Base-by-base conservation (phyloP, 2,797 vertebrate genomes). In the Enteromius treurensis region DNA sequence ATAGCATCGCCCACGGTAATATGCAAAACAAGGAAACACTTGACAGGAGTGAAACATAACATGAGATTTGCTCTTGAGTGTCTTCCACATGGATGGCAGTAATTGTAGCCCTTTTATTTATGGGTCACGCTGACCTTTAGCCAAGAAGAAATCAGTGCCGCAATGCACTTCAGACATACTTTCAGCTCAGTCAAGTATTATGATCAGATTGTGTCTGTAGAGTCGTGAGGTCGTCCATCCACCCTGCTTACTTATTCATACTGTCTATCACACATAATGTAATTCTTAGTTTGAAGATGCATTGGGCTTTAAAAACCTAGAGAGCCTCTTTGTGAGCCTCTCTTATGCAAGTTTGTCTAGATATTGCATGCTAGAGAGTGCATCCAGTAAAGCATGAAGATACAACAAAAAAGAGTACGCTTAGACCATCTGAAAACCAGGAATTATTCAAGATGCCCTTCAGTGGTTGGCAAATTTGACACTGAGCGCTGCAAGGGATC, bases 361-460 rank as follows among this genome's bases (percentile, higher is more conserved):
- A 67, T 79, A 76, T 75, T 53, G 81, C 69, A 53, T 78, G 60
- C 47, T 77, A 40, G 67, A 77, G 71, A 71, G 45, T 69, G 51
- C 37, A 5, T n/a, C 17, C 65, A 42, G 73, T 80, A 74, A 75
- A 79, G 67, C 77, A 84, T 74, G 47, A 77, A 68, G 67, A 86
- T 26, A 26, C 26, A 26, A 26, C 26, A 26, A 26, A 26, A 26
- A 26, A 26, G 26, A 26, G 85, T 83, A 65, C 17, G 53, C 82
- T 81, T 58, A 80, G 60, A 85, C 80, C 77, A 79, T 85, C 49
- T 84, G 37, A 85, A 84, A 73, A 81, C 15, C 42, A 83, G 77
- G 86, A 88, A 86, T 86, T 76, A 88, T 89, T 85, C 68, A 88
- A 81, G 84, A 82, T 78, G 74, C 73, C 82, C 68, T 80, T 83